phyloP scores from a whole-genome alignment of 1,140 invertebrate species.

The Diabrotica virgifera region DNA sequence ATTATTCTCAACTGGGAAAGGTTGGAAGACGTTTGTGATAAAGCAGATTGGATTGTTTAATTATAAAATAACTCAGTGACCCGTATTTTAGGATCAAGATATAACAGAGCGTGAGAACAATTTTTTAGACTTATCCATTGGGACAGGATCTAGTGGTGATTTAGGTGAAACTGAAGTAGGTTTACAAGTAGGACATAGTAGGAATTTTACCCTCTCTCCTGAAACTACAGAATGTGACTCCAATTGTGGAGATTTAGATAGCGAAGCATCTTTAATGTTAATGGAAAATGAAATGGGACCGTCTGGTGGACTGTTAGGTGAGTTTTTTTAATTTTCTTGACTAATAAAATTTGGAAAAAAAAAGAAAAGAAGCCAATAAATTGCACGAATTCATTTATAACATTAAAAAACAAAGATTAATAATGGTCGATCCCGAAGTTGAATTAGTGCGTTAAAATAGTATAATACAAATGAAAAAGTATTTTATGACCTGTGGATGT shows the following conservation, averaged over 20 bases:
- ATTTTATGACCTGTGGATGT: no score
- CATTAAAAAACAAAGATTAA: no score
- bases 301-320: constrained; percentile 42
- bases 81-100: constrained; percentile 49
- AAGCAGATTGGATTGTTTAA: neutral
- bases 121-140: constrained; percentile 62
- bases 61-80: neutral
- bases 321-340: neutral
- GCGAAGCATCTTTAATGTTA: constrained; percentile 70
- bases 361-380: no score
- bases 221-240: constrained; percentile 95
- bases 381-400: no score
- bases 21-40: no score
- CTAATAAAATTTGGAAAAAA: no score
- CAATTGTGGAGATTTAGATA: constrained; percentile 80
- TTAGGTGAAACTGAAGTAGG: constrained; percentile 66
- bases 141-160: constrained; percentile 67
- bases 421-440: no score
- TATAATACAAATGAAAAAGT: no score
- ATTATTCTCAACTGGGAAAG: no score
- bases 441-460: no score
- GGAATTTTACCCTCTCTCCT: constrained; percentile 86
- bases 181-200: constrained; percentile 61
- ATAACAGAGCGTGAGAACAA: constrained; percentile 60
- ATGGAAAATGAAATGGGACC: constrained; percentile 64